A percentile compares a stretch with the other conserved stretches of the same genome.
Evolutionary conservation across 2,888 invertebrate species (phyloP).

Genomic region (Drosophila borborema): DNA sequence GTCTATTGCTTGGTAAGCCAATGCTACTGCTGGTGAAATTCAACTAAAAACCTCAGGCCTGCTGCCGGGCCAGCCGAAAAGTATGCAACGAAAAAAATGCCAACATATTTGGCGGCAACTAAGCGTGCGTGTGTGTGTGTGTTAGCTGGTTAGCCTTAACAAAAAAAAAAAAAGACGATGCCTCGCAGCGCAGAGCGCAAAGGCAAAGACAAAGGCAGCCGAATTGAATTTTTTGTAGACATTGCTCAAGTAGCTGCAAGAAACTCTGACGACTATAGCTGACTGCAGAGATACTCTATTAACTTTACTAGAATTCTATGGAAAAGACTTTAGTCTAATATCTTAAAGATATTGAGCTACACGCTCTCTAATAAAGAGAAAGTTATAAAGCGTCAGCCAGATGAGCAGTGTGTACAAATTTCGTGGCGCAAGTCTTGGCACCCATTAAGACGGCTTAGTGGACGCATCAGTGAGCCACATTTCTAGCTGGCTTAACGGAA

Average conservation of each 20-base stretch:
- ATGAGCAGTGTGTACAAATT: not conserved
- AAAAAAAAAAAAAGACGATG: constrained; percentile 16
- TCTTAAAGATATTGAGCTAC: not conserved
- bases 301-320: not conserved
- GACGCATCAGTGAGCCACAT: constrained; percentile 24
- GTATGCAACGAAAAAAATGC: constrained; percentile 71
- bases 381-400: not conserved
- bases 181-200: constrained; percentile 59
- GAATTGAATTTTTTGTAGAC: constrained; percentile 71
- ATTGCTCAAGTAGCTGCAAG: constrained; percentile 57
- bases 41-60: constrained; percentile 74
- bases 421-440: not conserved
- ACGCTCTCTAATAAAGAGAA: not conserved
- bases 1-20: constrained; percentile 56
- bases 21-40: constrained; percentile 72
- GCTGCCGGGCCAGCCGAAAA: constrained; percentile 58
- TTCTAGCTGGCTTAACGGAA: constrained; percentile 38
- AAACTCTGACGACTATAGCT: not conserved
- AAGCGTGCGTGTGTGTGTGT: constrained; percentile 16
- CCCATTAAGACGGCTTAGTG: constrained; percentile 39
- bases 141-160: constrained; percentile 31
- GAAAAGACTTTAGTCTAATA: not conserved
- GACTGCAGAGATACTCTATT: not conserved
- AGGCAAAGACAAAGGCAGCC: constrained; percentile 64
- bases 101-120: constrained; percentile 68